Evolutionary conservation across 2,113 vertebrate genomes (phyloP), one percentile per base, ranked within the genome.

Genomic region (Chloropsis hardwickii): DNA sequence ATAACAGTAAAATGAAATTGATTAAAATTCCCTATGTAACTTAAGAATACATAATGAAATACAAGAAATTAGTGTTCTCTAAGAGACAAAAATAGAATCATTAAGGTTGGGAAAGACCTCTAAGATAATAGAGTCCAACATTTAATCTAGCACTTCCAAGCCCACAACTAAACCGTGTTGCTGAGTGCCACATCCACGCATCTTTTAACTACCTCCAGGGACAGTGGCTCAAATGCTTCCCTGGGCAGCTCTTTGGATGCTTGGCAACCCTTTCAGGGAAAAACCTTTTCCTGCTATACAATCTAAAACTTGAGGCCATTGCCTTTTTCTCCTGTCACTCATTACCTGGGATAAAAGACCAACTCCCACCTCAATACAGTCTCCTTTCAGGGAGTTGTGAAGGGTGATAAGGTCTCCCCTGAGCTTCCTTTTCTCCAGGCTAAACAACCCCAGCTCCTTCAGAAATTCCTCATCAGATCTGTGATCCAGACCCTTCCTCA

Each of bases 91-190:
- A 88, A 19, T 19, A 12, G 14, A 37, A 44, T 57, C 17, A 27
- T 64, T 64, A 42, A 18, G 4, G 14, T 57, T 50, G 35, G 14
- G 22, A 50, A 72, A 50, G 17, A 12, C 35, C 35, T 72, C 25
- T 57, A 8, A 31, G 12, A 19, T 56, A 1, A 17, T 29, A 0
- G 6, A 64, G 25, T 80, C 14, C 25, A 40, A 4, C 35, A 20
- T 22, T 39, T 56, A 42, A 80, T 6, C 31, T 11, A 39, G 3
- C 11, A 12, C 29, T 64, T 47, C 48, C 24, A 40, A 56, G 29
- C 40, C 25, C 17, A 57, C 6, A 17, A 31, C 50, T 48, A 27
- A 48, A 12, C 17, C 14, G 18, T 11, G 8, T 14, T 40, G 29
- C 42, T 71, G 37, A 35, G 21, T 35, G 31, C 48, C 25, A 15